phyloP scores from a whole-genome alignment of 2,888 invertebrate species.

The Fragum sueziense region DNA sequence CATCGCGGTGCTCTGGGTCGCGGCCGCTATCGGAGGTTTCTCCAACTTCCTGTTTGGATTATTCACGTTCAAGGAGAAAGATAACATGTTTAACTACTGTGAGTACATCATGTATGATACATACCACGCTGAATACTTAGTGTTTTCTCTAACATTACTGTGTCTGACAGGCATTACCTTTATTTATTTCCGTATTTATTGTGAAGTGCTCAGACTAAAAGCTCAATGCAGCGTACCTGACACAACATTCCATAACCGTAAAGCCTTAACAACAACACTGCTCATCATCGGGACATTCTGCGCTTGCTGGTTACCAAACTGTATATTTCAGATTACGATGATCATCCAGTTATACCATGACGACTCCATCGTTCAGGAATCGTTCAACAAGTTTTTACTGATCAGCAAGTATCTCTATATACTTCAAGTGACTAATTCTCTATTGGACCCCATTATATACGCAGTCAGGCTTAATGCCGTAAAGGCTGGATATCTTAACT shows the following conservation, averaged over 20 bases:
- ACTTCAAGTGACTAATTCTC: constrained; percentile 66
- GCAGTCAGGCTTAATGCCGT: constrained; percentile 70
- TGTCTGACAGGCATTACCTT: constrained; percentile 68
- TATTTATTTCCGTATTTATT: constrained; percentile 72
- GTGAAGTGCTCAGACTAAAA: constrained; percentile 64
- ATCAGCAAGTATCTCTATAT: constrained; percentile 70
- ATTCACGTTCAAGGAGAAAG: constrained; percentile 19
- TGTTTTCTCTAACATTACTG: constrained; percentile 67
- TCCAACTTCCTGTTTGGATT: constrained; percentile 60
- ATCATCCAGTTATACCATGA: constrained; percentile 63
- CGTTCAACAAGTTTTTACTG: constrained; percentile 55
- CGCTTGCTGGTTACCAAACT: constrained; percentile 75
- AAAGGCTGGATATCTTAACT: constrained; percentile 62
- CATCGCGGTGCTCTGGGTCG: constrained; percentile 67
- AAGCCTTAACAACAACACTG: constrained; percentile 74
- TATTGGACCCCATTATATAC: constrained; percentile 73
- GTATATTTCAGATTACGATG: constrained; percentile 68
- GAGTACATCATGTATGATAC: constrained; percentile 68
- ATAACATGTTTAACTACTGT: constrained; percentile 70
- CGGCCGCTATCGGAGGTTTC: constrained; percentile 67
- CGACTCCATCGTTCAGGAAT: constrained; percentile 48
- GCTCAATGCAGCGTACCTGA: constrained; percentile 45
- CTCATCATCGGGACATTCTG: constrained; percentile 74
- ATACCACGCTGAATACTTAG: constrained; percentile 73
- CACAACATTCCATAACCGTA: constrained; percentile 67